Evolutionary conservation across 2,113 vertebrate species (phyloP).

Genomic region (Clupea harengus): DNA sequence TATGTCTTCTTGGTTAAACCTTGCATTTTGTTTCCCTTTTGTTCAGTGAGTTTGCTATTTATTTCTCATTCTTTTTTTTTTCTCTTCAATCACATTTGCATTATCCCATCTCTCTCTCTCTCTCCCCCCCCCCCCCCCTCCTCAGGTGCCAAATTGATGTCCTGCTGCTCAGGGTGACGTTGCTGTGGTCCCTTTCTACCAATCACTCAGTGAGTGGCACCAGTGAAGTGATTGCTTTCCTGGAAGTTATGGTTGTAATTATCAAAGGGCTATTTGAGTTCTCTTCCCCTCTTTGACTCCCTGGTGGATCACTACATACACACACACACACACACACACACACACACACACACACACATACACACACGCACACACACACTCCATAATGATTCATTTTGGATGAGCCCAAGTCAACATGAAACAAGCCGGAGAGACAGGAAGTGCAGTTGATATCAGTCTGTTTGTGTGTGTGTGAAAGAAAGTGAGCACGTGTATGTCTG

Average conservation of each 20-base stretch:
- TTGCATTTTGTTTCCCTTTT: not conserved
- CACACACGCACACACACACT: too few species aligned
- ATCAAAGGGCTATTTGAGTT: not conserved
- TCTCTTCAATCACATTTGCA: not conserved
- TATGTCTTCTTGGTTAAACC: not conserved
- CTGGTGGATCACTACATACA: not conserved
- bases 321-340: too few species aligned
- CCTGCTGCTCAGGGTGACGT: not conserved
- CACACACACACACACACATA: too few species aligned
- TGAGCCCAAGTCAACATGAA: not conserved
- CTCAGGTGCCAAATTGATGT: not conserved
- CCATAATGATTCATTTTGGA: not conserved
- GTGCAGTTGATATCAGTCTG: not conserved
- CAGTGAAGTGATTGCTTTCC: not conserved
- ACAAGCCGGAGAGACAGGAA: not conserved
- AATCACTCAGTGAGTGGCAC: not conserved
- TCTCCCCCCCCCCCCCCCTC: not conserved
- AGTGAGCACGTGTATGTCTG: too few species aligned
- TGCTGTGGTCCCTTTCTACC: not conserved
- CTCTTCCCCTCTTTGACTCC: not conserved
- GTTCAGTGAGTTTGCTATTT: not conserved
- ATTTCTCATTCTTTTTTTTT: not conserved
- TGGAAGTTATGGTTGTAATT: conserved; percentile 1
- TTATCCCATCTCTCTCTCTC: not conserved
- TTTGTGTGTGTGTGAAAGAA: not conserved